Conservation (phyloP, 2,113 vertebrate species). For the Gymnogyps californianus region DNA sequence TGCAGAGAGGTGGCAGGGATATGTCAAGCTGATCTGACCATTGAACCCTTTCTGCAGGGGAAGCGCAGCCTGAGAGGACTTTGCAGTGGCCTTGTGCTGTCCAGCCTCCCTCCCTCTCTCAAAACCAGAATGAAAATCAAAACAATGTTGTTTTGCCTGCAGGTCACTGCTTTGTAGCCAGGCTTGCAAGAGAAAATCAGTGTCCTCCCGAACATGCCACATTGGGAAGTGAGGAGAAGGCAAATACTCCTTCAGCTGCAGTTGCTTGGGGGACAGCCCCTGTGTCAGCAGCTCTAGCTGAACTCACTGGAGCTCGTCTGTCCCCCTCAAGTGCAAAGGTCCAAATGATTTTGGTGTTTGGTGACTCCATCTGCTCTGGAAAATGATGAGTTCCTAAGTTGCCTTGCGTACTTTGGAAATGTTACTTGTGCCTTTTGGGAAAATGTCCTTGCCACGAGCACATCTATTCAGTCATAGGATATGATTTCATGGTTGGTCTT, state of each 20-base stretch:
- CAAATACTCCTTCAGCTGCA: neutral
- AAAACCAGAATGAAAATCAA: neutral
- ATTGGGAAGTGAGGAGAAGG: neutral
- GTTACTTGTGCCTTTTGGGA: neutral
- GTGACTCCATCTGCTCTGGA: neutral
- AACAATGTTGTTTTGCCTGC: neutral
- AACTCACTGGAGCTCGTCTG: neutral
- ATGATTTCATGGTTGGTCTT: neutral
- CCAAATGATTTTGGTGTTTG: neutral
- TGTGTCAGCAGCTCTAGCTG: neutral
- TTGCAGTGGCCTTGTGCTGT: neutral
- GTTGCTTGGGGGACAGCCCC: neutral
- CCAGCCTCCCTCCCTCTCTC: neutral
- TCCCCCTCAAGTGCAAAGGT: neutral
- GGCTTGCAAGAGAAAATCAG: neutral
- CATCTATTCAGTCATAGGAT: neutral
- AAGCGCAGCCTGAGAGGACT: neutral
- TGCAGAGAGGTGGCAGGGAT: neutral
- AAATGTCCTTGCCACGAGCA: neutral
- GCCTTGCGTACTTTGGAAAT: rapidly evolving
- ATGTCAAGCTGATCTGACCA: too few species aligned
- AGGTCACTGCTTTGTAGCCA: neutral
- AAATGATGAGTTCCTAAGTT: neutral
- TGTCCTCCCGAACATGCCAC: neutral
- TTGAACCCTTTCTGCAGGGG: neutral